Percentiles rank a stretch among this genome's conserved stretches.
phyloP scores from a whole-genome alignment of 2,888 invertebrate genomes.

The Ophion slaviceki region DNA sequence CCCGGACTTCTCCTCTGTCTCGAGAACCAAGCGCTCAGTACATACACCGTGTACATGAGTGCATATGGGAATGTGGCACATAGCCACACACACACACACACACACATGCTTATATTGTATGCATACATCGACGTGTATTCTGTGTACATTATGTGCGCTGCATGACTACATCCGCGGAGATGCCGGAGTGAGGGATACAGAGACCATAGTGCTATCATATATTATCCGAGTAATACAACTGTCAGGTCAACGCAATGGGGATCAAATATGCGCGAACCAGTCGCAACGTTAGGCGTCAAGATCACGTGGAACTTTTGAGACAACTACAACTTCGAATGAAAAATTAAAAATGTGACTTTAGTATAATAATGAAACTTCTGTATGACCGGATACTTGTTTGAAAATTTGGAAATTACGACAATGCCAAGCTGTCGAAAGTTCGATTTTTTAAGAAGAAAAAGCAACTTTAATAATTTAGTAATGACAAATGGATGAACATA shows the following conservation, averaged over 20 bases:
- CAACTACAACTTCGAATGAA: not conserved
- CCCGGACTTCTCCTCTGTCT: constrained; percentile 33
- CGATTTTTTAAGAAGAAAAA: too few species aligned
- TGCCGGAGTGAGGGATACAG: constrained; percentile 31
- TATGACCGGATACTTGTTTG: too few species aligned
- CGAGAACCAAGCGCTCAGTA: constrained; percentile 8
- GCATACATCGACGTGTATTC: not conserved
- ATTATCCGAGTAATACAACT: constrained; percentile 31
- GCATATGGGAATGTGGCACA: not conserved
- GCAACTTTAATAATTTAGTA: too few species aligned
- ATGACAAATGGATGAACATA: too few species aligned
- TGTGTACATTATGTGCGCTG: not conserved
- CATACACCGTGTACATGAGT: constrained; percentile 25
- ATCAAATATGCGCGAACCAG: constrained; percentile 22
- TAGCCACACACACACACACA: not conserved
- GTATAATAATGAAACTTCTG: too few species aligned
- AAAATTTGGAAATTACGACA: too few species aligned
- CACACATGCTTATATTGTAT: not conserved
- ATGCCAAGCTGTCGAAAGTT: too few species aligned
- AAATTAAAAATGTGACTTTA: too few species aligned
- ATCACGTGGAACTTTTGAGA: not conserved
- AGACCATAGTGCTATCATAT: constrained; percentile 20
- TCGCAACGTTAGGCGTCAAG: not conserved
- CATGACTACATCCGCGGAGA: constrained; percentile 18
- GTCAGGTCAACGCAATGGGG: constrained; percentile 18